Evolutionary conservation across 2,797 vertebrate genomes (phyloP).

Genomic region (Rallus crepitans): DNA sequence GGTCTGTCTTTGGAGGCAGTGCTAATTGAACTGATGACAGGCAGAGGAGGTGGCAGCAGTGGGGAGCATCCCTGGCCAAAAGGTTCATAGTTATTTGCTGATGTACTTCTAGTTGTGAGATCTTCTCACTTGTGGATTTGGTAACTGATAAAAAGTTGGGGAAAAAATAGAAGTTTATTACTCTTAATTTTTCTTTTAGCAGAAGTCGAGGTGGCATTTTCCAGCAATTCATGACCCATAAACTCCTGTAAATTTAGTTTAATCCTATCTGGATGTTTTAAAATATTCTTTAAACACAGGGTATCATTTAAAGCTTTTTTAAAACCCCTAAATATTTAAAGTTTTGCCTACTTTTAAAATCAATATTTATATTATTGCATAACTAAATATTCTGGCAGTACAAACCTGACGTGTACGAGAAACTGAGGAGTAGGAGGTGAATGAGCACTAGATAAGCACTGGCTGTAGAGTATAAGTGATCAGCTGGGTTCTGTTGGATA

Average conservation of each 20-base stretch:
- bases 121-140: background rate
- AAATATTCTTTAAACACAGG: background rate
- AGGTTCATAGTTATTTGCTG: background rate
- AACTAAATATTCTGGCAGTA: constrained; percentile 21
- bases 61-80: background rate
- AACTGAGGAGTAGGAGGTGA: background rate
- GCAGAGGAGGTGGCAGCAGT: rapidly evolving
- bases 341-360: constrained; percentile 2
- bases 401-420: constrained; percentile 15
- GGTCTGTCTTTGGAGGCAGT: background rate
- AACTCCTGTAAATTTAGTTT: background rate
- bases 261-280: constrained; percentile 7
- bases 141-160: background rate
- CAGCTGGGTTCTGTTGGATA: background rate
- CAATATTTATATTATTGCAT: constrained; percentile 8
- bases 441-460: background rate
- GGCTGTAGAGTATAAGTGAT: background rate
- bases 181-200: too few species aligned
- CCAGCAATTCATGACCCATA: background rate
- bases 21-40: background rate
- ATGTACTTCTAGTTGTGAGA: background rate
- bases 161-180: background rate
- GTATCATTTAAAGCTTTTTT: background rate
- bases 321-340: constrained; percentile 16
- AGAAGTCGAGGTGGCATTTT: too few species aligned